Evolutionary conservation across 2,888 invertebrate genomes (phyloP), one percentile per base, ranked within the genome.

Genomic region (Hipparchia sbordonii): DNA sequence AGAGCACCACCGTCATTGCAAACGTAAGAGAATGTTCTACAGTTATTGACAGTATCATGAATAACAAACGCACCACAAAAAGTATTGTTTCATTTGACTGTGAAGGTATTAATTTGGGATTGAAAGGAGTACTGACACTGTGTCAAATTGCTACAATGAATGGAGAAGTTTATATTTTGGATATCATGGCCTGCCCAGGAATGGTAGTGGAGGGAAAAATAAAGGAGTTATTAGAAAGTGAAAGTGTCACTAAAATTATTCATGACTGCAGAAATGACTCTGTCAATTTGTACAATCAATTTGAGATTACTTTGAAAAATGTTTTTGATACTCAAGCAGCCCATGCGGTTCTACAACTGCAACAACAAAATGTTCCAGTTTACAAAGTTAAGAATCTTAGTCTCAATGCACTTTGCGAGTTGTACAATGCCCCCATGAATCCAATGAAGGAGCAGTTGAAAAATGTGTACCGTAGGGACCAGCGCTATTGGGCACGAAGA

Each of bases 261-360:
- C 98, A 98, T 87, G 98, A 98, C 87, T 98, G 98, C 85, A 95
- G 98, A 76, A 98, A 98, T 88, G 98, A 98, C 91, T 97, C 98
- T 74, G 96, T 97, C 65, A 98, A 97, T 92, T 95, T 98, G 79
- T 96, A 96, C 91, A 95, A 96, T 86, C 98, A 98, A 85, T 98
- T 96, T 93, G 97, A 97, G 79, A 97, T 98, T 77, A 95, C 96
- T 70, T 90, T 98, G 81, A 95, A 95, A 77, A 97, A 97, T 89
- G 97, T 98, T 68, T 98, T 98, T 87, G 98, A 98, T 87, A 98
- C 98, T 54, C 98, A 97, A 95, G 97, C 97, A 56, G 98, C 98
- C 60, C 98, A 99, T 89, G 97, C 98, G 70, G 97, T 99, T 10
- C 91, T 99, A 67, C 98, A 98, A 84, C 96, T 96, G 84, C 98